phyloP scores from a whole-genome alignment of 1,140 invertebrate species.

The Choristoneura fumiferana region DNA sequence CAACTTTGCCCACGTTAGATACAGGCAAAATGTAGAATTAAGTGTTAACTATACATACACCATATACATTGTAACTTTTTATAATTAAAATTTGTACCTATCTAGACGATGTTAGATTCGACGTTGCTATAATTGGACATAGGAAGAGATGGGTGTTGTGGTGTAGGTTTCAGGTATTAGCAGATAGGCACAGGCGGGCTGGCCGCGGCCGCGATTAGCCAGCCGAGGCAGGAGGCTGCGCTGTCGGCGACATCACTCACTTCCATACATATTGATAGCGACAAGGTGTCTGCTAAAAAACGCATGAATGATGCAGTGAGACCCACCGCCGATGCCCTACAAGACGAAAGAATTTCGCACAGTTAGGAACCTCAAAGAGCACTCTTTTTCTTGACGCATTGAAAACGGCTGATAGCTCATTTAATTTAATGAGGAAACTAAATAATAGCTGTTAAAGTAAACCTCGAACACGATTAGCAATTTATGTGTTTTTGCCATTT shows the following conservation, averaged over 20 bases:
- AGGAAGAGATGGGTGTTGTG: too few species aligned
- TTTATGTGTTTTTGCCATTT: background rate
- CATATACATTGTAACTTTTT: too few species aligned
- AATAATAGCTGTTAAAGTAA: conserved; percentile 3
- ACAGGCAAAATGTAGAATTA: too few species aligned
- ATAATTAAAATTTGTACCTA: too few species aligned
- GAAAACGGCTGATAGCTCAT: conserved; percentile 65
- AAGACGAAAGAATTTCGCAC: conserved; percentile 68
- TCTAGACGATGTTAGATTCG: too few species aligned
- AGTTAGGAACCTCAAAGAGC: conserved; percentile 55
- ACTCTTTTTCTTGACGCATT: conserved; percentile 52
- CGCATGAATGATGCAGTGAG: conserved; percentile 74
- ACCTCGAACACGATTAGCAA: conserved; percentile 3
- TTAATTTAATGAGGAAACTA: conserved; percentile 59
- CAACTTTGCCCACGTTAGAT: too few species aligned
- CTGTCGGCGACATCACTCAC: conserved; percentile 46
- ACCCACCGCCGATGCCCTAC: conserved; percentile 60
- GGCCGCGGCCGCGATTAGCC: conserved; percentile 4
- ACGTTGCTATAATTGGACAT: too few species aligned
- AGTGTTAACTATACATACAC: too few species aligned
- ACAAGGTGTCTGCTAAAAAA: conserved; percentile 70
- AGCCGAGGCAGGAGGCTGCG: background rate
- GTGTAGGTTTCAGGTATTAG: too few species aligned
- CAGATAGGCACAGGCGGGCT: too few species aligned
- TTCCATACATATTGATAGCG: conserved; percentile 65